phyloP scores from a whole-genome alignment of 2,113 vertebrate genomes.

The Tachysurus vachellii region DNA sequence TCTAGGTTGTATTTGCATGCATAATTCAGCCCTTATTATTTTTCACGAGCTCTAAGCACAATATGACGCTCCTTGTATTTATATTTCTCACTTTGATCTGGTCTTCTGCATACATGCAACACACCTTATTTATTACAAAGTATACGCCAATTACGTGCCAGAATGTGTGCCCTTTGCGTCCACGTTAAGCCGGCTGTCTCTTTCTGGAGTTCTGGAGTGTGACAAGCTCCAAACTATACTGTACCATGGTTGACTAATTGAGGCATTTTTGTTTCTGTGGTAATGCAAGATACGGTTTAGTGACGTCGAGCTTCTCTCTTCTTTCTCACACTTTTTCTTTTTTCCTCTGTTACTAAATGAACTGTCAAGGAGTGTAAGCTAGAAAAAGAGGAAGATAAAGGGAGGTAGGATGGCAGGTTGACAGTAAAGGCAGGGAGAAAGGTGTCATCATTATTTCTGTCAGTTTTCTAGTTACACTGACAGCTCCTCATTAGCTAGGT shows the following conservation, averaged over 20 bases:
- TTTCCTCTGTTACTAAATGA: slow-evolving; percentile 5
- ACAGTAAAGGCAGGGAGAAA: slow-evolving; percentile 42
- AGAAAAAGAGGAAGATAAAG: background rate
- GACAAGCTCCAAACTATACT: background rate
- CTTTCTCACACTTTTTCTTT: background rate
- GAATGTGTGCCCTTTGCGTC: background rate
- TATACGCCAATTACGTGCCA: background rate
- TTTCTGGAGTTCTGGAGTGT: slow-evolving; percentile 8
- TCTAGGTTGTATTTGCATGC: slow-evolving; percentile 20
- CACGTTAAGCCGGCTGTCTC: background rate
- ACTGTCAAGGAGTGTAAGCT: slow-evolving; percentile 28
- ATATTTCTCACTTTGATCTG: background rate
- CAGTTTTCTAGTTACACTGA: slow-evolving; percentile 56
- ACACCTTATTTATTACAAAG: background rate
- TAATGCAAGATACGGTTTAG: background rate
- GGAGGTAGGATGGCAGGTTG: background rate
- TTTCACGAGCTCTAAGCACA: background rate
- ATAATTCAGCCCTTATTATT: slow-evolving; percentile 22
- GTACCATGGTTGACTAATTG: background rate
- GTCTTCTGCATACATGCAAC: background rate
- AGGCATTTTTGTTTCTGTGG: background rate
- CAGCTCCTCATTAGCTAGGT: slow-evolving; percentile 59
- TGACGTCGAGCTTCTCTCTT: background rate
- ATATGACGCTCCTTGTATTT: background rate
- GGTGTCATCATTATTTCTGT: slow-evolving; percentile 55